These are phyloP conservation scores for Drosophila kuntzei DNA, from an alignment of 2,888 invertebrate species.

Conservation along the genomic window DNA sequence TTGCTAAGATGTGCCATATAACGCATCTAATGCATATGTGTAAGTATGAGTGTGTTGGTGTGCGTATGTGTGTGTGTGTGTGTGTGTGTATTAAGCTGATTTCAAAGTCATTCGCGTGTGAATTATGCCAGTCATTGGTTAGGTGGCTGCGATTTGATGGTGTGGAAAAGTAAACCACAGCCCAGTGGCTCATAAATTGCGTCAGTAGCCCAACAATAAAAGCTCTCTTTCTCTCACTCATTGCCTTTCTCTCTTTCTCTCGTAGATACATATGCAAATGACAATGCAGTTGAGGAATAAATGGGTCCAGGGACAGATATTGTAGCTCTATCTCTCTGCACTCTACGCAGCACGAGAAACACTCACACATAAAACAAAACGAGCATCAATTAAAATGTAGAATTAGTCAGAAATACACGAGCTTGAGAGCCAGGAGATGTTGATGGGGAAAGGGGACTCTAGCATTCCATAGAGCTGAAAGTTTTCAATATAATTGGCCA, in stretches of 20 bases:
- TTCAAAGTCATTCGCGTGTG: slow-evolving; percentile 75
- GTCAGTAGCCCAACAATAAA: slow-evolving; percentile 19
- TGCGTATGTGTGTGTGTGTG: slow-evolving; percentile 17
- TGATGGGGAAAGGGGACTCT: not conserved
- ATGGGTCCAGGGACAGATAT: slow-evolving; percentile 10
- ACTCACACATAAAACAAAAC: slow-evolving; percentile 60
- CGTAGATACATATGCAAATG: slow-evolving; percentile 68
- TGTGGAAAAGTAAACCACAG: slow-evolving; percentile 77
- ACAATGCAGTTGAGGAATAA: slow-evolving; percentile 55
- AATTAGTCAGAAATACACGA: slow-evolving; percentile 63
- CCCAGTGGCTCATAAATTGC: slow-evolving; percentile 58
- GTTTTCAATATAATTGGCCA: slow-evolving; percentile 83
- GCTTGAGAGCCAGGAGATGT: not conserved
- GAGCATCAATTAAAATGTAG: slow-evolving; percentile 69
- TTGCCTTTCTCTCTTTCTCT: not conserved
- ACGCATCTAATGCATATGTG: slow-evolving; percentile 35
- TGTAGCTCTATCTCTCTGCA: slow-evolving; percentile 2
- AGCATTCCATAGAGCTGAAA: slow-evolving; percentile 44
- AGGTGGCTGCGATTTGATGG: slow-evolving; percentile 71
- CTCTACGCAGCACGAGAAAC: not conserved
- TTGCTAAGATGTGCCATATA: slow-evolving; percentile 66
- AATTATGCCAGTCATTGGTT: slow-evolving; percentile 75
- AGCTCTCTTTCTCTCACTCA: not conserved
- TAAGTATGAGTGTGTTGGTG: not conserved
- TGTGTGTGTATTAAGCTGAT: slow-evolving; percentile 56